A percentile compares a stretch with the other conserved stretches of the same genome.
Evolutionary conservation across 2,888 invertebrate species (phyloP).

Genomic region (Bombylius major): DNA sequence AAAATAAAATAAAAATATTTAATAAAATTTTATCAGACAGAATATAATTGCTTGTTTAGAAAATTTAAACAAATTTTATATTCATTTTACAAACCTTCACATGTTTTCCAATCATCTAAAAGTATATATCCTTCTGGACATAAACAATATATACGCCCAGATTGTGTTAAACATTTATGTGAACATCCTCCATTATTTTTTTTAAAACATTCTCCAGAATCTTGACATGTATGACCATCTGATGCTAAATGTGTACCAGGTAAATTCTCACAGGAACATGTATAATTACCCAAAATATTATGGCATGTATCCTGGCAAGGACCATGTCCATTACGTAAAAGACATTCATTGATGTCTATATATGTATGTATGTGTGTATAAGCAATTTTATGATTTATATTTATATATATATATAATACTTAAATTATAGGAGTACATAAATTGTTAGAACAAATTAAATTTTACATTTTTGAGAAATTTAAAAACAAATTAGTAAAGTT

Average conservation of each 20-base stretch:
- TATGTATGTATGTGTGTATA: neutral
- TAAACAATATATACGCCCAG: slow-evolving; percentile 39
- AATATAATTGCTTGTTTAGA: no score
- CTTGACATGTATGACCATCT: slow-evolving; percentile 44
- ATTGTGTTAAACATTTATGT: slow-evolving; percentile 37
- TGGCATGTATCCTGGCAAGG: slow-evolving; percentile 50
- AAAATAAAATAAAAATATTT: no score
- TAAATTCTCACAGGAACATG: slow-evolving; percentile 43
- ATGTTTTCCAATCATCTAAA: slow-evolving; percentile 35
- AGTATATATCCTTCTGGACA: slow-evolving; percentile 37
- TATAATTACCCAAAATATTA: slow-evolving; percentile 45
- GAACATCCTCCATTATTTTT: slow-evolving; percentile 40
- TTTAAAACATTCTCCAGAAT: slow-evolving; percentile 32
- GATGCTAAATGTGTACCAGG: slow-evolving; percentile 44
- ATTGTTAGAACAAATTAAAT: no score
- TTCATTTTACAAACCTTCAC: slow-evolving; percentile 30
- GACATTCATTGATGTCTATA: slow-evolving; percentile 48
- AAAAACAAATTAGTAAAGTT: no score
- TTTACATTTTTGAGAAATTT: no score
- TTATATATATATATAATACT: no score
- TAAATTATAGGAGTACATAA: no score
- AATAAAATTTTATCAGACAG: no score
- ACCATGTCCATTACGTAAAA: slow-evolving; percentile 47
- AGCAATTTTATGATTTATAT: neutral
- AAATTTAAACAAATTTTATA: no score